These are phyloP conservation scores for Myanophis thanlyinensis DNA, from an alignment of 2,113 vertebrate species.

Conservation along the genomic window DNA sequence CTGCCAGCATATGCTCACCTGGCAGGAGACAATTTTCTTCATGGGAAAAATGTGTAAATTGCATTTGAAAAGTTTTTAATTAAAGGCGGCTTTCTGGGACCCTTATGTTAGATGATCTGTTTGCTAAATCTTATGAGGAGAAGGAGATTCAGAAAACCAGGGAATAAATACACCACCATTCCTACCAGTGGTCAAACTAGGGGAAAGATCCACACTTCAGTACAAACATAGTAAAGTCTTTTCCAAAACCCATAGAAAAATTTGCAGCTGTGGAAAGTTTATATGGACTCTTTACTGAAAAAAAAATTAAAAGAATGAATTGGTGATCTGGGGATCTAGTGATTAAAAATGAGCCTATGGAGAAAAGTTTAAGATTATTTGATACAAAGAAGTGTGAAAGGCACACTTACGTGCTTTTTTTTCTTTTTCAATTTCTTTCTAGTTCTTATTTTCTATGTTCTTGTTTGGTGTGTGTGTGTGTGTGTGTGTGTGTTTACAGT, in stretches of 20 bases:
- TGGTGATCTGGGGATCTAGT: not conserved
- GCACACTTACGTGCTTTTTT: not conserved
- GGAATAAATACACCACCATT: not conserved
- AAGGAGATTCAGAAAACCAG: not conserved
- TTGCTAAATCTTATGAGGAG: not conserved
- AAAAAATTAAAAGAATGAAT: not conserved
- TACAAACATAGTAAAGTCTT: not conserved
- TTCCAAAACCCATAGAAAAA: not conserved
- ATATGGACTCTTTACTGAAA: not conserved
- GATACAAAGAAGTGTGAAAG: not conserved
- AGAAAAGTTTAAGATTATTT: not conserved
- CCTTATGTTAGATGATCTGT: not conserved
- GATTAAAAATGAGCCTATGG: not conserved
- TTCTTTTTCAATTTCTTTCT: not conserved
- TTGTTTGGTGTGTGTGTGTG: not conserved
- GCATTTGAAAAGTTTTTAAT: constrained; percentile 49
- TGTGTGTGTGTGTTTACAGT: not conserved
- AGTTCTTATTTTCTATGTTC: not conserved
- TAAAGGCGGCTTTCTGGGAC: constrained; percentile 26
- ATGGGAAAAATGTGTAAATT: constrained; percentile 59
- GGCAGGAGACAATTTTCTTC: constrained; percentile 53
- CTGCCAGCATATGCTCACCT: constrained; percentile 25
- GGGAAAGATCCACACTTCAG: not conserved
- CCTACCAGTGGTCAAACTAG: not conserved
- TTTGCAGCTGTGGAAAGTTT: not conserved